Base-by-base conservation (phyloP, 2,113 vertebrate species). In the Diglossa brunneiventris region DNA sequence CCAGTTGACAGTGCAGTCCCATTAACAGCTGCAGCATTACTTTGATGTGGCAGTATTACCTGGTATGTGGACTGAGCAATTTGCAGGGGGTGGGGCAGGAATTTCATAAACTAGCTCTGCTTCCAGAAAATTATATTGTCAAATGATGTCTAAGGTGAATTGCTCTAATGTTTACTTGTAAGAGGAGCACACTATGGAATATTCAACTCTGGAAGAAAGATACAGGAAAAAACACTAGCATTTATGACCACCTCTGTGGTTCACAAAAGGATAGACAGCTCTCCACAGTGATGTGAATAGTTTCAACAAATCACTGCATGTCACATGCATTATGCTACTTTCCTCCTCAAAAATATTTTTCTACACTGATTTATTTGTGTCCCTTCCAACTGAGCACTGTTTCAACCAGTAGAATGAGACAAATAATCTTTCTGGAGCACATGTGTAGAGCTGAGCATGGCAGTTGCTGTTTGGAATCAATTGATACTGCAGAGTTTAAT, bases 121-220 rank as follows among this genome's bases (percentile, higher is more conserved):
- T 94, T 90, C 68, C 75, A 90, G 85, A 88, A 96, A 91, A 90
- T 90, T 86, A 67, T 14, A 31, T 74, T 83, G 52, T 70, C 55
- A 90, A 89, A 90, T 81, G 55, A 62, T 85, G 46, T 86, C 73
- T 75, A 72, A 55, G 68, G 67, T 83, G 84, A 91, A 73, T 76
- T 44, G 27, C 53, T 44, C 33, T 80, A 11, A 46, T 69, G 42
- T 89, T 92, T 74, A 35, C 61, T 74, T 61, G 13, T 52, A 61
- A 63, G 61, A 87, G 42, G 14, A 90, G 24, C 44, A 24, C 18
- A 23, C 15, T 64, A 9, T 64, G 31, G 15, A n/a, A 17, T 78
- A 64, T 89, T 67, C 62, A 33, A 26, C 42, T 83, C 26, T 58
- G 50, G n/a, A 31, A 30, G 67, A 66, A 90, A 55, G 28, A 37